phyloP scores from a whole-genome alignment of 2,797 vertebrate genomes.

The Eulemur albifrons region DNA sequence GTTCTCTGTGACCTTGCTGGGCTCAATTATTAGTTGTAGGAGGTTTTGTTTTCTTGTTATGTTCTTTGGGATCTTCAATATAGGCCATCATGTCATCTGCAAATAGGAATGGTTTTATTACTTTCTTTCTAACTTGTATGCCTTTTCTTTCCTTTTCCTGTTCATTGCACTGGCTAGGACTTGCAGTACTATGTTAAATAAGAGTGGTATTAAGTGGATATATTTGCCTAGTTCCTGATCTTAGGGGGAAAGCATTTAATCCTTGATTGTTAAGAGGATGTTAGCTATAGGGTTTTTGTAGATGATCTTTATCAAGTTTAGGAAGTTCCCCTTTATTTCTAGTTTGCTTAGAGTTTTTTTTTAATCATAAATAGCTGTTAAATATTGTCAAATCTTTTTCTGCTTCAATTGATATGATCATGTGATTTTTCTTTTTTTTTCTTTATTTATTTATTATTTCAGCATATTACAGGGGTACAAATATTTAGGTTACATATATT shows the following conservation, averaged over 20 bases:
- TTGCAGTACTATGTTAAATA: background rate
- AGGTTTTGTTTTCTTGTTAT: background rate
- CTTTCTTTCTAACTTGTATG: background rate
- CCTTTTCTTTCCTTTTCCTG: background rate
- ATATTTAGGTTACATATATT: too few species aligned
- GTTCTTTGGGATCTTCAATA: background rate
- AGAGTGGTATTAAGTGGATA: background rate
- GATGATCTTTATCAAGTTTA: background rate
- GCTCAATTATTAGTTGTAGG: background rate
- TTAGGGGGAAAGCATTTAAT: background rate
- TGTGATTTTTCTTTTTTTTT: background rate
- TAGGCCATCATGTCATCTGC: background rate
- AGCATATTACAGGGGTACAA: too few species aligned
- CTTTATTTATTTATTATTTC: too few species aligned
- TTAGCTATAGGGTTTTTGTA: background rate
- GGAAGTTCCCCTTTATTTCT: background rate
- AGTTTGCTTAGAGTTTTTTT: conserved; percentile 11
- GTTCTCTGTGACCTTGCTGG: background rate
- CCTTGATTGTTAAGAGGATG: background rate
- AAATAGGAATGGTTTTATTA: background rate
- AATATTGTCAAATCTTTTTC: background rate
- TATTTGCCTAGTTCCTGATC: background rate
- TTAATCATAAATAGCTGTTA: background rate
- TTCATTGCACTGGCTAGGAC: background rate
- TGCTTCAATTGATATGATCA: background rate